Evolutionary conservation across 2,888 invertebrate species (phyloP).

Genomic region (Polyommatus iphigenia): DNA sequence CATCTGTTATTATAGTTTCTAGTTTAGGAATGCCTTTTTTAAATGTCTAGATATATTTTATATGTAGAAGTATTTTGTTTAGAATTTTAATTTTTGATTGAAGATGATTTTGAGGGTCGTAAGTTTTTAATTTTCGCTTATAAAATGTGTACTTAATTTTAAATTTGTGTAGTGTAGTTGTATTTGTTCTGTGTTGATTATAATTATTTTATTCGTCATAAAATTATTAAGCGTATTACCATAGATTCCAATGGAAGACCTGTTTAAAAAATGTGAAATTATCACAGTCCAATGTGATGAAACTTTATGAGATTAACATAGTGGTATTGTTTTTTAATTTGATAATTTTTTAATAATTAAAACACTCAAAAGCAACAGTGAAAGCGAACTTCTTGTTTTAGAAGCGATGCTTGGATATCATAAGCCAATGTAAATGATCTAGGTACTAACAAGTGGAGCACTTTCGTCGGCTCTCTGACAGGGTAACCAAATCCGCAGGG

Average conservation of each 20-base stretch:
- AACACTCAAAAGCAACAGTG: not conserved
- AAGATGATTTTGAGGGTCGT: too few relatives aligned
- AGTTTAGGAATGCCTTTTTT: not conserved
- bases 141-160: not conserved
- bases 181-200: not conserved
- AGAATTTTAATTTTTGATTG: too few relatives aligned
- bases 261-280: conserved; percentile 22
- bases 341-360: too few relatives aligned
- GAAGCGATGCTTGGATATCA: too few relatives aligned
- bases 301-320: not conserved
- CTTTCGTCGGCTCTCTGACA: too few relatives aligned
- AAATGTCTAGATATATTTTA: not conserved
- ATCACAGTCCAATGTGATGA: conserved; percentile 1
- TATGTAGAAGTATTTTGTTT: too few relatives aligned
- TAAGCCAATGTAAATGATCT: too few relatives aligned
- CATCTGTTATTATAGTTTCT: not conserved
- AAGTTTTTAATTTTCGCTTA: not conserved
- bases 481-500: too few relatives aligned
- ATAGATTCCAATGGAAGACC: conserved; percentile 18
- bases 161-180: not conserved
- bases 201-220: conserved; percentile 22
- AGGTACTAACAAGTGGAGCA: too few relatives aligned
- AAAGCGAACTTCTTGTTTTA: not conserved
- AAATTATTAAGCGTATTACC: conserved; percentile 20
- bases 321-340: not conserved